Conservation (phyloP, 2,797 vertebrate genomes). For the Anableps anableps region DNA sequence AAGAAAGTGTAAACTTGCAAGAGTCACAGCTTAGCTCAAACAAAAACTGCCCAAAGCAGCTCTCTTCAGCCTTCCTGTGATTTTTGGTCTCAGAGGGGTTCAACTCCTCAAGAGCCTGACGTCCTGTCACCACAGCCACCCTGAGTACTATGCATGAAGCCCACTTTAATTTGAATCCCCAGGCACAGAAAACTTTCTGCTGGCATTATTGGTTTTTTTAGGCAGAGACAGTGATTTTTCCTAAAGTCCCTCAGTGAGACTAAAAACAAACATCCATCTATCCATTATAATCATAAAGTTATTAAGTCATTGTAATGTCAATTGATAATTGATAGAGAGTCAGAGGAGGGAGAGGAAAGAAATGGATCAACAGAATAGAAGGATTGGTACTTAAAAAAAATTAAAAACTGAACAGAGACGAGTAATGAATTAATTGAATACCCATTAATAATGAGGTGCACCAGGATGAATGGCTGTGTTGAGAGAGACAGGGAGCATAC, state of each 20-base stretch:
- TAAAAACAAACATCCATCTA: neutral
- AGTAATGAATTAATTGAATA: slow-evolving; percentile 63
- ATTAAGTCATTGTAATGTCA: slow-evolving; percentile 24
- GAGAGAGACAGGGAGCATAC: slow-evolving; percentile 21
- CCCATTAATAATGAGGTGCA: slow-evolving; percentile 52
- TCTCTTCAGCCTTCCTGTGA: slow-evolving; percentile 37
- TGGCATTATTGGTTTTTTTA: slow-evolving; percentile 28
- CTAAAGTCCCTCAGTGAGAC: neutral
- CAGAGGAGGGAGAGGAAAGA: slow-evolving; percentile 31
- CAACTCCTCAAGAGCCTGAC: slow-evolving; percentile 61
- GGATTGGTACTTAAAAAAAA: slow-evolving; percentile 67
- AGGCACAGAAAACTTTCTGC: slow-evolving; percentile 11
- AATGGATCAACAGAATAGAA: slow-evolving; percentile 40
- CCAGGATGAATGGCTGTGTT: slow-evolving; percentile 37
- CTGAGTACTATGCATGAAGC: slow-evolving; percentile 61
- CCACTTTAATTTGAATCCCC: slow-evolving; percentile 40
- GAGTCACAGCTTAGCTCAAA: slow-evolving; percentile 8
- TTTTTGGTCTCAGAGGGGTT: slow-evolving; percentile 55
- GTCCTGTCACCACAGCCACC: slow-evolving; percentile 57
- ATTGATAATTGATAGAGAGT: slow-evolving; percentile 37
- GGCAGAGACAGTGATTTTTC: slow-evolving; percentile 17
- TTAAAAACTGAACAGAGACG: slow-evolving; percentile 61
- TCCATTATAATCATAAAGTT: slow-evolving; percentile 10
- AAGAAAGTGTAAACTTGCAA: neutral
- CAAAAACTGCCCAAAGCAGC: slow-evolving; percentile 18